Evolutionary conservation across 2,113 vertebrate genomes (phyloP), one percentile per base, ranked within the genome.

Genomic region (Semnornis frantzii): DNA sequence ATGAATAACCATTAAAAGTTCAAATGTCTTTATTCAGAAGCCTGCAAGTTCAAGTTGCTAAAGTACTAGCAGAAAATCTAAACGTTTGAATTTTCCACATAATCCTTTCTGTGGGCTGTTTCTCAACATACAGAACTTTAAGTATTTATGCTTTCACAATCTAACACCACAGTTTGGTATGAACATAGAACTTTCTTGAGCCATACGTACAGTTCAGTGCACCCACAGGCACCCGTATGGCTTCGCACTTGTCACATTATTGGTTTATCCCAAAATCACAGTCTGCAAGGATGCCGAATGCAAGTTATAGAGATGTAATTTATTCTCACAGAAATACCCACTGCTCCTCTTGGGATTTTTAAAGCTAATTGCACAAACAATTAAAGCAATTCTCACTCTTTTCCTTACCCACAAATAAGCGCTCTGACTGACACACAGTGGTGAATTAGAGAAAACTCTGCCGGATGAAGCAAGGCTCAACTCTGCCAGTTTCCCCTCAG

Each of bases 401-500:
- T 72, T 89, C 63, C 73, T 72, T 72, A 79, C 13, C 42, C 81
- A 84, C 24, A 79, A 75, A 34, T 77, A 90, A 93, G 72, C 14
- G 60, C 37, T 92, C 70, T 92, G 84, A 94, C 63, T 90, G 88
- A 94, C 80, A 94, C 80, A 0, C 13, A 57, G 37, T 54, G 42
- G 57, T 76, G 88, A 90, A 95, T 76, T 52, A 34, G 27, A 60
- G 46, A 55, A 33, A 68, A 85, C 30, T 7, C 85, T 93, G 85
- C 79, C 88, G 91, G 90, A 72, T 77, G 89, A 95, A 95, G 87
- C 75, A 92, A 89, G 73, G 48, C 46, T 70, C 79, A 85, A 77
- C 34, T 39, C 75, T 89, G 79, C 79, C 94, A 95, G 93, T 64
- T 93, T 93, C 94, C 94, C 95, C 88, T 91, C 15, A 46, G 33